Base-by-base conservation (phyloP, 2,113 vertebrate genomes). In the Scomber japonicus region DNA sequence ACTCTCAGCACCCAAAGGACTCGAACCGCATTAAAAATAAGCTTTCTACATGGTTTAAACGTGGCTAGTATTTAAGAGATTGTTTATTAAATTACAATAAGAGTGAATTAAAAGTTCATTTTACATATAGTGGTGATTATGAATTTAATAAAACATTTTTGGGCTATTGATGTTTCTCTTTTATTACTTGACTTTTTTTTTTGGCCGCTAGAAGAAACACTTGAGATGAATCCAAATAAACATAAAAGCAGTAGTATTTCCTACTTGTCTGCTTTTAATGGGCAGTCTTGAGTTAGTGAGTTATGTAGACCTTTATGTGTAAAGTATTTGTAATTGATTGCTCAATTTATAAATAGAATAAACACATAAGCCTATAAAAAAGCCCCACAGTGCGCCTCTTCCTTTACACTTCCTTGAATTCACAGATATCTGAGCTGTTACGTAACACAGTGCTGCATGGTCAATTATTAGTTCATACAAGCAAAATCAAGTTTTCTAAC, bases 71-170 rank as follows among this genome's bases (percentile, higher is more conserved):
- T 91, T 93, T 84, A 92, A 91, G 65, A 89, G 76, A 89, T 87
- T 87, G 82, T 90, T 88, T 91, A 85, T 88, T 46, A 86, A 86
- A 85, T 82, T 71, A 67, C 69, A 78, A 17, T 79, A 64, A 50
- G 90, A 81, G 72, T 84, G 75, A 88, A 64, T 30, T 48, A 60
- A 21, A 48, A 54, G 46, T 78, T 89, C 75, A 71, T 67, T 87
- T 87, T 71, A 80, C 78, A 60, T 71, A 69, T 73, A 83, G 74
- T 65, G 45, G 21, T 78, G 78, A 59, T 70, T 75, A 83, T 88
- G 81, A 72, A 82, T 91, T 88, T 84, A 90, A 90, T 92, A 91
- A 91, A 91, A 81, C 44, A 63, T 69, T 85, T 89, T 91, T 89
- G 80, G 70, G 77, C 72, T 89, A 81, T 30, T 48, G 17, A 56